phyloP scores from a whole-genome alignment of 2,888 invertebrate genomes.

The Hololepta plana region DNA sequence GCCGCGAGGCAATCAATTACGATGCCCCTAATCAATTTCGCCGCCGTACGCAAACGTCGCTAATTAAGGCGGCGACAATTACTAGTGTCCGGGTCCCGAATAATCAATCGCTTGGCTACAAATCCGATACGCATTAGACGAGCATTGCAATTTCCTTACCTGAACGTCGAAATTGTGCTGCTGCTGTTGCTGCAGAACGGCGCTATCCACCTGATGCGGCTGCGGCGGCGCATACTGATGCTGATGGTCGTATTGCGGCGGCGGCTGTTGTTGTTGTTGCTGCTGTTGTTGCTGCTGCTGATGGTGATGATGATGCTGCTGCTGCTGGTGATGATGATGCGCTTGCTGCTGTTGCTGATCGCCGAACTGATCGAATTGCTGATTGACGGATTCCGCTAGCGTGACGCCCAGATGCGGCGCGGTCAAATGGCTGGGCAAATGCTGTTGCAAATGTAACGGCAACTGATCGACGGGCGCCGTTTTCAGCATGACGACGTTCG shows the following conservation, averaged over 20 bases:
- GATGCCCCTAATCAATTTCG: too few relatives aligned
- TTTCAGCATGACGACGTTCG: constrained; percentile 32
- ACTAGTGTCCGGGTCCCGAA: too few relatives aligned
- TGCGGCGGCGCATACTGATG: constrained; percentile 20
- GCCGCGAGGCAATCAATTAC: too few relatives aligned
- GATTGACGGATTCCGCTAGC: constrained; percentile 27
- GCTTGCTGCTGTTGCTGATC: constrained; percentile 14
- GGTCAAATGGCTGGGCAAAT: constrained; percentile 29
- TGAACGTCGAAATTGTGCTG: constrained; percentile 65
- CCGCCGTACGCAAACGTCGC: too few relatives aligned
- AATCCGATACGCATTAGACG: background rate
- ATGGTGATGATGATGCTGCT: too few relatives aligned
- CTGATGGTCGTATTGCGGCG: constrained; percentile 27
- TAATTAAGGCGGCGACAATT: too few relatives aligned
- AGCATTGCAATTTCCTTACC: constrained; percentile 30
- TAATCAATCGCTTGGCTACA: background rate
- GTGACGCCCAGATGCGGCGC: constrained; percentile 29
- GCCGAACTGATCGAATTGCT: constrained; percentile 26
- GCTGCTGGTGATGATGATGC: constrained; percentile 15
- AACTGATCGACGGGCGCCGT: constrained; percentile 33
- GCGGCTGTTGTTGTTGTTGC: constrained; percentile 20
- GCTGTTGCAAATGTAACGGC: constrained; percentile 25
- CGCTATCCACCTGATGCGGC: constrained; percentile 26
- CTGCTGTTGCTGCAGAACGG: constrained; percentile 32
- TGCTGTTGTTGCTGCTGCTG: constrained; percentile 15